phyloP scores from a whole-genome alignment of 2,797 vertebrate genomes.

The Podargus strigoides region DNA sequence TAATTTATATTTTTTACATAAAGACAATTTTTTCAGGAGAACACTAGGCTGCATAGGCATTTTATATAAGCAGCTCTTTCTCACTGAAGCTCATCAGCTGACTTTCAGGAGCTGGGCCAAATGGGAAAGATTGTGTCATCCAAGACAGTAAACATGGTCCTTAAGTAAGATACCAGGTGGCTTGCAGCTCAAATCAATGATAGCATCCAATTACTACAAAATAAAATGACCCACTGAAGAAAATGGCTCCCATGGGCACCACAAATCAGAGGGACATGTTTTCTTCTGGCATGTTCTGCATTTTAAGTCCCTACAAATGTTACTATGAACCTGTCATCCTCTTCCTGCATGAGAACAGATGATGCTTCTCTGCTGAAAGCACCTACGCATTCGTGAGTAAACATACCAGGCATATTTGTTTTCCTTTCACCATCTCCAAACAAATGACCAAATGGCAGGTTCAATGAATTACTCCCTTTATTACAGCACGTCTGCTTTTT shows the following conservation, averaged over 20 bases:
- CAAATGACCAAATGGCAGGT: not conserved
- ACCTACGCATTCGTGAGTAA: not conserved
- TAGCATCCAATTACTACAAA: constrained; percentile 75
- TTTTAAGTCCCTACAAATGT: constrained; percentile 58
- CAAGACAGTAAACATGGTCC: not conserved
- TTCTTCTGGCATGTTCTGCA: constrained; percentile 67
- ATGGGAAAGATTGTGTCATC: not conserved
- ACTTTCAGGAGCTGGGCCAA: not conserved
- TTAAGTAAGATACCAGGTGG: constrained; percentile 76
- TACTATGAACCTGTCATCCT: constrained; percentile 40
- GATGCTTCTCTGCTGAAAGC: constrained; percentile 25
- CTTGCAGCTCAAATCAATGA: constrained; percentile 74
- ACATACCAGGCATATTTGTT: not conserved
- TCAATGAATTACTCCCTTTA: not conserved
- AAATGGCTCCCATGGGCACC: constrained; percentile 71
- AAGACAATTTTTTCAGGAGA: not conserved
- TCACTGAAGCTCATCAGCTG: not conserved
- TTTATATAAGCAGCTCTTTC: not conserved
- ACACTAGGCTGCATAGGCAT: not conserved
- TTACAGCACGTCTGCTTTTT: not conserved
- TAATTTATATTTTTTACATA: not conserved
- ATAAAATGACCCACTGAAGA: constrained; percentile 76
- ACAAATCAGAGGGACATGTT: constrained; percentile 69
- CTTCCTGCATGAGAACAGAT: constrained; percentile 21
- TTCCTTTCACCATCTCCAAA: not conserved